Percentiles rank a stretch among this genome's conserved stretches.
phyloP scores from a whole-genome alignment of 2,113 vertebrate species.

The Aplodontia rufa region DNA sequence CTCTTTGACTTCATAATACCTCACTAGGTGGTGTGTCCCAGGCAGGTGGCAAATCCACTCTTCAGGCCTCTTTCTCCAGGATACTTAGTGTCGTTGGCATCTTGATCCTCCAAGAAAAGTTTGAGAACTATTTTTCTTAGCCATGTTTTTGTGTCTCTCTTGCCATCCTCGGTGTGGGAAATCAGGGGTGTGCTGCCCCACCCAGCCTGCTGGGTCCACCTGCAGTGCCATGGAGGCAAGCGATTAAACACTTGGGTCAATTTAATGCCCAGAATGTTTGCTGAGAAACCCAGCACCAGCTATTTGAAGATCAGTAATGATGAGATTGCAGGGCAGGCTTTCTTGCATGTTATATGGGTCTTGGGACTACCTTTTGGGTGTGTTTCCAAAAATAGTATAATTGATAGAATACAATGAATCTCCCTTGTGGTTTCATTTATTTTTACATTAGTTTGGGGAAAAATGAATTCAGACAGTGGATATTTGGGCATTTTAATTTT shows the following conservation, averaged over 20 bases:
- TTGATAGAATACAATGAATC: neutral
- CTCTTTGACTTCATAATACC: neutral
- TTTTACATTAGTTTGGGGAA: constrained; percentile 40
- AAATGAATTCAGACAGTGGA: neutral
- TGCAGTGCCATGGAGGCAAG: neutral
- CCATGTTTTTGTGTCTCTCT: neutral
- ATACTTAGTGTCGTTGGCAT: neutral
- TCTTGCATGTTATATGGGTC: neutral
- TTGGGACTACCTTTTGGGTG: neutral
- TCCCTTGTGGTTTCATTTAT: constrained; percentile 1
- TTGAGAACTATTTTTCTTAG: neutral
- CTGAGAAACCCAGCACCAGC: neutral
- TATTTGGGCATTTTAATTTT: constrained; percentile 42
- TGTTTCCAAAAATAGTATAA: neutral
- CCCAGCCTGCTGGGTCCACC: neutral
- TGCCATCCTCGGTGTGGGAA: neutral
- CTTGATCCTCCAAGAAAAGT: neutral
- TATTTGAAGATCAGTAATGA: neutral
- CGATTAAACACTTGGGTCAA: neutral
- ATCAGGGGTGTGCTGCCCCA: fast-evolving
- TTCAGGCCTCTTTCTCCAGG: neutral
- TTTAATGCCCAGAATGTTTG: neutral
- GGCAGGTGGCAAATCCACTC: neutral
- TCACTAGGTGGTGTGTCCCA: neutral
- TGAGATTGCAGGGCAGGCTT: constrained; percentile 16